Conservation (phyloP, 2,888 invertebrate species). For the Allacma fusca region DNA sequence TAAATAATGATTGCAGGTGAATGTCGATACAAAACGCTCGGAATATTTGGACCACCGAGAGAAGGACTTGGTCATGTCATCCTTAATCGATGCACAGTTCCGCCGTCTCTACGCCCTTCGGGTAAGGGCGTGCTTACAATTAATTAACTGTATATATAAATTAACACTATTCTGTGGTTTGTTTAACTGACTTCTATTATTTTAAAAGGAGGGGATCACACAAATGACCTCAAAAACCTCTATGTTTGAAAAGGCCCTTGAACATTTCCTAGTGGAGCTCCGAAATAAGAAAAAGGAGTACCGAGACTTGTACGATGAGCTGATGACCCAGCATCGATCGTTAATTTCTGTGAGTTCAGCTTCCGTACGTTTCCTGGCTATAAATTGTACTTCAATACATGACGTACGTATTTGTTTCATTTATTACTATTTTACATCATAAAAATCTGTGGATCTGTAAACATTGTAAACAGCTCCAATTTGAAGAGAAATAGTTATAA, state of each 20-base stretch:
- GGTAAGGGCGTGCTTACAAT: no score
- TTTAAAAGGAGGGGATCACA: constrained; percentile 43
- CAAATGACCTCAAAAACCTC: constrained; percentile 38
- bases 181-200: no score
- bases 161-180: no score
- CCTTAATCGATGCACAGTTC: constrained; percentile 54
- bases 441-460: background rate
- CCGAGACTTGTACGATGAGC: constrained; percentile 46
- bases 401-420: constrained; percentile 42
- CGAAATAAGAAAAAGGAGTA: constrained; percentile 45
- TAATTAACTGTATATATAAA: no score
- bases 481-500: background rate
- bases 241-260: constrained; percentile 45
- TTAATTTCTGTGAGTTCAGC: constrained; percentile 43
- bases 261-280: constrained; percentile 41
- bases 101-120: constrained; percentile 51
- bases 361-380: constrained; percentile 52
- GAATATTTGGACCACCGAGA: constrained; percentile 52
- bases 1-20: constrained; percentile 42
- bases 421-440: background rate
- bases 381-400: constrained; percentile 43
- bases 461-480: background rate
- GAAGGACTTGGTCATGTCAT: constrained; percentile 53
- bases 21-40: constrained; percentile 44
- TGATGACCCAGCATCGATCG: constrained; percentile 47